Percentiles rank a stretch among this genome's conserved stretches.
phyloP scores from a whole-genome alignment of 2,888 invertebrate genomes.

The Caenorhabditis imperialis region DNA sequence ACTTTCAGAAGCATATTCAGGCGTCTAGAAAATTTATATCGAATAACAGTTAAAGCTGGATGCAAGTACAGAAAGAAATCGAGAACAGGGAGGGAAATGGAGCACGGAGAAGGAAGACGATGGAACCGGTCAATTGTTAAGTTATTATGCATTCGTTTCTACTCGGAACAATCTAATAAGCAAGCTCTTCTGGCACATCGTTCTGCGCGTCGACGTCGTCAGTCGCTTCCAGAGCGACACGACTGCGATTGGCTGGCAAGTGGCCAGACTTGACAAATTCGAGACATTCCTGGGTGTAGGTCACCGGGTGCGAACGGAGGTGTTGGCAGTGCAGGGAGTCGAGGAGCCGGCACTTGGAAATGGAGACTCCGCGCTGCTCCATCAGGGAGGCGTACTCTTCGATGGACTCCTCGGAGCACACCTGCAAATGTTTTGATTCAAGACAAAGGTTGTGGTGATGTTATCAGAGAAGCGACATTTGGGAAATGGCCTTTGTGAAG shows the following conservation, averaged over 20 bases:
- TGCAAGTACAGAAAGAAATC: constrained; percentile 11
- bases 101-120: constrained; percentile 6
- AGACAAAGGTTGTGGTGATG: neutral
- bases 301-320: constrained; percentile 81
- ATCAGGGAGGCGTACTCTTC: constrained; percentile 52
- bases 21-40: no score
- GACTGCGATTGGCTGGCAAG: constrained; percentile 47
- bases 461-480: no score
- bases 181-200: constrained; percentile 50
- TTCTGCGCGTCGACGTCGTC: constrained; percentile 1
- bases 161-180: constrained; percentile 22
- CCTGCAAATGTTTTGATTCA: constrained; percentile 34
- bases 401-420: constrained; percentile 64
- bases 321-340: constrained; percentile 87
- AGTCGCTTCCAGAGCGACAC: constrained; percentile 40
- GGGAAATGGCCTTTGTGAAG: neutral
- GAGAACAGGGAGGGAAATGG: constrained; percentile 22
- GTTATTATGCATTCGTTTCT: constrained; percentile 19
- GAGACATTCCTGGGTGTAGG: constrained; percentile 74
- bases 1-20: no score
- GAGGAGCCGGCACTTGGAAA: constrained; percentile 79
- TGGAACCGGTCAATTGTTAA: constrained; percentile 23
- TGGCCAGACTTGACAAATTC: constrained; percentile 51
- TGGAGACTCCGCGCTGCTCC: constrained; percentile 41
- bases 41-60: constrained; percentile 29